Conservation (phyloP, 2,888 invertebrate genomes). For the Syrphus vitripennis region DNA sequence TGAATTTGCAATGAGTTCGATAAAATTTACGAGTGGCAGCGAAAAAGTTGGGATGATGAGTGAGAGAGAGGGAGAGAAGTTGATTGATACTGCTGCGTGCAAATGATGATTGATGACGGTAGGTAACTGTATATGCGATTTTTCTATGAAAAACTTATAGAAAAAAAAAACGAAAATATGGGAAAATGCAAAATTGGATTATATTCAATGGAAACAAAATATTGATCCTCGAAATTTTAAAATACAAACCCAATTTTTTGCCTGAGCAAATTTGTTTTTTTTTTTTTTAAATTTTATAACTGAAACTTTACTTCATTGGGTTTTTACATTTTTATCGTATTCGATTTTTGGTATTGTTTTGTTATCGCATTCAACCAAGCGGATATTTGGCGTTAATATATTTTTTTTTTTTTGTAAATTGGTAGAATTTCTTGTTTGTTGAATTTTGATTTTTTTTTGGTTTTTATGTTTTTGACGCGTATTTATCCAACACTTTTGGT, state of each 20-base stretch:
- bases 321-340: neutral
- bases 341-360: neutral
- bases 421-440: neutral
- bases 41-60: neutral
- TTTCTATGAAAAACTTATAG: neutral
- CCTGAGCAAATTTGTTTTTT: neutral
- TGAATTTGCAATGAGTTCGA: constrained; percentile 11
- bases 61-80: neutral
- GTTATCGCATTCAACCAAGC: neutral
- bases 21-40: neutral
- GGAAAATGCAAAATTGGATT: neutral
- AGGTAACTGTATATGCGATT: neutral
- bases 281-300: neutral
- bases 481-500: no score
- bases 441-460: neutral
- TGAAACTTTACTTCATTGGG: neutral
- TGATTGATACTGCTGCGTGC: constrained; percentile 32
- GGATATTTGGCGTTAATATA: neutral
- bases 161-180: neutral
- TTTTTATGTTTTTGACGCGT: neutral
- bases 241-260: neutral
- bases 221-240: constrained; percentile 24
- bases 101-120: constrained; percentile 34
- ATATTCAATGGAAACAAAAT: constrained; percentile 7
- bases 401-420: neutral